These are phyloP conservation scores for Hephaestus fuliginosus DNA, from an alignment of 2,797 vertebrate genomes.

Conservation along the genomic window DNA sequence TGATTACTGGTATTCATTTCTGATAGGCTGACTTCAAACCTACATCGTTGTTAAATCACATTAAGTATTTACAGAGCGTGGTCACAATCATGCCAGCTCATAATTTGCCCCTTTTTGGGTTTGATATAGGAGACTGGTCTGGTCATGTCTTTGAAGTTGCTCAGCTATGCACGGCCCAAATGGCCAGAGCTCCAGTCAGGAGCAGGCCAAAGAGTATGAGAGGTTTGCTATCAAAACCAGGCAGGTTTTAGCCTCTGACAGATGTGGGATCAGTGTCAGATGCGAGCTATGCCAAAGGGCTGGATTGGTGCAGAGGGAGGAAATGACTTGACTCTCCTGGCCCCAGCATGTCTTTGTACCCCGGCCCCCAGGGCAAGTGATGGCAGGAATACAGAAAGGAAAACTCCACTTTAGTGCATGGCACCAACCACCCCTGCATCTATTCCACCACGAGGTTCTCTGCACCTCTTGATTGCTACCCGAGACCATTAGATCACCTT, in stretches of 20 bases:
- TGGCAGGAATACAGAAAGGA: conserved; percentile 70
- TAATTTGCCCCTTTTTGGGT: conserved; percentile 39
- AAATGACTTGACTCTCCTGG: conserved; percentile 81
- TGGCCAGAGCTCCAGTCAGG: conserved; percentile 43
- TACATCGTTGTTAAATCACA: conserved; percentile 16
- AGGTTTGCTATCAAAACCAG: conserved; percentile 71
- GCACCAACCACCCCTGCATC: conserved; percentile 60
- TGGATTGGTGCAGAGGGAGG: conserved; percentile 67
- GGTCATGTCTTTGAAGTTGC: conserved; percentile 71
- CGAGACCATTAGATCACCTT: conserved; percentile 73
- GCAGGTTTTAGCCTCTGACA: conserved; percentile 75
- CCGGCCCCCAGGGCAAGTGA: conserved; percentile 57
- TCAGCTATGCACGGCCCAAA: conserved; percentile 50
- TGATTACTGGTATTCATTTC: conserved; percentile 21
- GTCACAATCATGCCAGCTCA: conserved; percentile 5
- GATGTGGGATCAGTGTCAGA: conserved; percentile 78
- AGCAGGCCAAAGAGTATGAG: conserved; percentile 56
- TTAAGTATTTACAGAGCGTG: conserved; percentile 24
- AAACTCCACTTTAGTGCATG: conserved; percentile 61
- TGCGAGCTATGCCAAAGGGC: conserved; percentile 74
- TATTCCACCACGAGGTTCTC: conserved; percentile 55
- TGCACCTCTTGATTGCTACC: conserved; percentile 74
- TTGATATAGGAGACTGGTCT: conserved; percentile 38
- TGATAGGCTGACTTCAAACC: conserved; percentile 32
- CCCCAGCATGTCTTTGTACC: conserved; percentile 74